Evolutionary conservation across 2,113 vertebrate species (phyloP), one percentile per base, ranked within the genome.

Genomic region (Blennius ocellaris): DNA sequence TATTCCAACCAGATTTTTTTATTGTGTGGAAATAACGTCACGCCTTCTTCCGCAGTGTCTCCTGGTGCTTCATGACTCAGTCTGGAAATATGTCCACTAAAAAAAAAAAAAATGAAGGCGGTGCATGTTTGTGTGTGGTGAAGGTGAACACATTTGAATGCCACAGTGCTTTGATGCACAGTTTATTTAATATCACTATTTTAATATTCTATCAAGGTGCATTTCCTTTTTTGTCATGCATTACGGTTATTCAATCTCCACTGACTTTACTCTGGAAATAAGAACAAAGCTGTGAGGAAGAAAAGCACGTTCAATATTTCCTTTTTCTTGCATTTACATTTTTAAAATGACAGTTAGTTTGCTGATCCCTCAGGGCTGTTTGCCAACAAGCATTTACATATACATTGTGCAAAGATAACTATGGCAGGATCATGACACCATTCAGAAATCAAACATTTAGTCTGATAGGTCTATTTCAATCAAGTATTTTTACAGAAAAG

Each of bases 31-130:
- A 84, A 84, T 69, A 55, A 70, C 61, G 48, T 81, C 83, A 82
- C 76, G 69, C 45, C 74, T 50, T 68, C 72, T 85, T 89, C 78
- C 89, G 85, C 21, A 61, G 63, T 73, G 70, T 78, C 73, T 72
- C 52, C 61, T 72, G 57, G n/a, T 40, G 12, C 56, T 58, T 64
- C 43, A 11, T 90, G 82, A 90, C 52, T 83, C 80, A 90, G 66
- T 51, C 30, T 50, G 38, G 0, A 30, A 78, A 16, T 58, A 78
- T 81, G 79, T 70, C 39, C 40, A 57, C 43, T 11, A 10, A 5
- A 45, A 10, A 45, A 5, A 30, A 30, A 30, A 30, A 30, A 30
- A 30, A 30, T 30, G 4, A 4, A 30, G 21, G 21, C 21, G 21
- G 21, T 30, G 21, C 21, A 30, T 2, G 21, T 30, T 30, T 30